A percentile compares a stretch with the other conserved stretches of the same genome.
Conservation (phyloP, 2,113 vertebrate genomes). For the Eira barbara region DNA sequence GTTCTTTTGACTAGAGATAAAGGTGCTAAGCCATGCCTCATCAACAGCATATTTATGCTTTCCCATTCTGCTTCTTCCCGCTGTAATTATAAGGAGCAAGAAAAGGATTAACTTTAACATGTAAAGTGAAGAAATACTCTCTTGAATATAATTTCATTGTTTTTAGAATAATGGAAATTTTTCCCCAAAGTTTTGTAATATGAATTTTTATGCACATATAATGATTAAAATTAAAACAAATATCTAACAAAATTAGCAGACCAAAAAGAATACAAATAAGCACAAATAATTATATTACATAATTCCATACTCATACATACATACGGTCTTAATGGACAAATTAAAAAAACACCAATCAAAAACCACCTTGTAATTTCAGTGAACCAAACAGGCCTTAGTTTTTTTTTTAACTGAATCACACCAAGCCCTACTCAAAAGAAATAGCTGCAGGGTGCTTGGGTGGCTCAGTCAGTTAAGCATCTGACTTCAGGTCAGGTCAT, state of each 20-base stretch:
- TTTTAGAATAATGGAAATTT: slow-evolving; percentile 38
- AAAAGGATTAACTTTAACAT: not conserved
- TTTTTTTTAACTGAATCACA: slow-evolving; percentile 13
- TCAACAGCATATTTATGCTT: slow-evolving; percentile 84
- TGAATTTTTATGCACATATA: not conserved
- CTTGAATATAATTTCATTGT: not conserved
- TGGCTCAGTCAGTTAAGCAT: not conserved
- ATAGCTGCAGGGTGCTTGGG: not conserved
- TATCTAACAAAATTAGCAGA: slow-evolving; percentile 16
- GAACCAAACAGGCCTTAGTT: not conserved
- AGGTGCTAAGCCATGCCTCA: slow-evolving; percentile 86
- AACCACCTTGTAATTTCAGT: not conserved
- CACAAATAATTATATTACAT: not conserved
- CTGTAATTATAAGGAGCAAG: slow-evolving; percentile 21
- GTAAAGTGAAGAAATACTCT: not conserved
- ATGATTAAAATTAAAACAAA: not conserved
- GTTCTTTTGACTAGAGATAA: slow-evolving; percentile 82
- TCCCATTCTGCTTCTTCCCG: slow-evolving; percentile 90
- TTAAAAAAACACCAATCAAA: not conserved
- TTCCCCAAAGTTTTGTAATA: not conserved
- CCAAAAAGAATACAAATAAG: not conserved
- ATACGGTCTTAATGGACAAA: not conserved
- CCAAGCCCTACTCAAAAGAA: not conserved
- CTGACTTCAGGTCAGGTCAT: not conserved
- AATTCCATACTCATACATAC: not conserved